Evolutionary conservation across 2,797 vertebrate species (phyloP), one percentile per base, ranked within the genome.

Genomic region (Mycteria americana): DNA sequence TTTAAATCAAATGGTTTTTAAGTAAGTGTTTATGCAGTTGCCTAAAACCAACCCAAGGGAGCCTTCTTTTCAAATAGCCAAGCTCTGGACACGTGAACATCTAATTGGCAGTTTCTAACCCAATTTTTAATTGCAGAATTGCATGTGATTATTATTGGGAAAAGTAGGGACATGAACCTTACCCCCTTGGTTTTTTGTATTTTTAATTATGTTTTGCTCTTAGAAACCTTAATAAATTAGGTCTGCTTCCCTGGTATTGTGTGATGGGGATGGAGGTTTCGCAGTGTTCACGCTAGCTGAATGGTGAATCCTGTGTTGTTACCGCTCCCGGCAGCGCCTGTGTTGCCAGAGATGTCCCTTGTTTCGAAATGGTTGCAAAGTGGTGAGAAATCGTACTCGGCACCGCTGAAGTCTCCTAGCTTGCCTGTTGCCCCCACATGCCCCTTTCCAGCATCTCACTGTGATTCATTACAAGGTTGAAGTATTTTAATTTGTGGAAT

Each of bases 331-430:
- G 51, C 25, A 43, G 54, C 0, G 2, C 39, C 63, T 0, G 0
- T 59, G 67, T 53, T 2, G 0, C n/a, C 5, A 4, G 69, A 57
- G 53, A 27, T 1, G 1, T 21, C 50, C 27, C 16, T 48, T 0
- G 1, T 68, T 88, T 83, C 35, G 39, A 17, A 22, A 56, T 21
- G 39, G 19, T 18, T 76, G 68, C 18, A 11, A n/a, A 80, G n/a
- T 4, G 2, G 5, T 13, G 31, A 33, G 13, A 24, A 60, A 6
- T 6, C 0, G 0, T 13, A 1, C 22, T 72, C 0, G 0, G 45
- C 2, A 0, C 28, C 0, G 1, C 33, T n/a, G 25, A 33, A 37
- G 16, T 50, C 48, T 72, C 48, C 17, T 45, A 3, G 1, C 17
- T 77, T 35, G 7, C 51, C 67, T 53, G 1, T 64, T 93, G 16